Base-by-base conservation (phyloP, 2,888 invertebrate genomes). In the Malachius bipustulatus region DNA sequence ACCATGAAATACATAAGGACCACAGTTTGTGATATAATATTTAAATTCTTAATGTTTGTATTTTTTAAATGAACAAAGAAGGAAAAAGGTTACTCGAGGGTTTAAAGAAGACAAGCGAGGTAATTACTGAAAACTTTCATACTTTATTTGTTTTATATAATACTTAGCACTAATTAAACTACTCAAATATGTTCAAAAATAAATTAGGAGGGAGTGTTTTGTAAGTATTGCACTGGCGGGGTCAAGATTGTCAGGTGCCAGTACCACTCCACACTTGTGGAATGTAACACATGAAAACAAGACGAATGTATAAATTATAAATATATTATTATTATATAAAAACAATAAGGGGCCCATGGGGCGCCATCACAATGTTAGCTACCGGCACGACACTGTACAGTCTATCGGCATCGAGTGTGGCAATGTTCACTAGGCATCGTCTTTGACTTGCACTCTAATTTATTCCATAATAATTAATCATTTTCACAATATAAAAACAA, bases 261-360 rank as follows among this genome's bases (percentile, higher is more conserved):
- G 57, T 52, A 56, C 57, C 56, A 59, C 60, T 52, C 60, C 60
- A 59, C 60, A 52, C 45, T 42, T 37, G 55, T 55, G 56, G 56
- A 55, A 56, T 55, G 55, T 55, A 40, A 52, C 49, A 54, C 52
- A 54, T 50, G 52, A 56, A 58, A 59, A 57, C 56, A 55, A 54
- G 55, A 56, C 55, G 52, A n/a, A 54, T 57, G 57, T 59, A 60
- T 59, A 62, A 60, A 60, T 60, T 59, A 61, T 60, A 61, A 60
- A 61, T 59, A 57, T 50, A 52, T 49, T 33, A 47, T 47, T 55
- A 51, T 48, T 51, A 56, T 55, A 56, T 54, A 55, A 59, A 59
- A 59, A 59, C 57, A 59, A 60, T 51, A 49, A 52, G 54, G 57
- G 53, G 54, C 47, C 47, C 47, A 39, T 31, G 28, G 42, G 49